Conservation (phyloP, 2,888 invertebrate species). For the Harpalus rubripes region DNA sequence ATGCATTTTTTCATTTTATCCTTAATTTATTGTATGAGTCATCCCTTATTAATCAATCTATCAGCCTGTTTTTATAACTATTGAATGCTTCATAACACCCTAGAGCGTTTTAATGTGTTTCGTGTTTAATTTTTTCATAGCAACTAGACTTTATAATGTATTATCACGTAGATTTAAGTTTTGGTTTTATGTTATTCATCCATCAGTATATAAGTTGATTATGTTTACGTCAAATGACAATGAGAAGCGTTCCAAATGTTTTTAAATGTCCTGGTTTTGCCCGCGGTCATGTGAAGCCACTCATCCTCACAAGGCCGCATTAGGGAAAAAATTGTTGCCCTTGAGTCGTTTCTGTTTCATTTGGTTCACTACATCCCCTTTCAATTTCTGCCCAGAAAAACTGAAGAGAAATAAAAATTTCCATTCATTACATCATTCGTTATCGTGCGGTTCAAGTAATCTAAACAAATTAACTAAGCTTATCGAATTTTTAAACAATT, state of each 20-base stretch:
- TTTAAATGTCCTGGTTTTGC: conserved; percentile 68
- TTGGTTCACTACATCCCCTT: conserved; percentile 14
- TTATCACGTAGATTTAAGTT: too few species aligned
- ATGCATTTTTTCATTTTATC: conserved; percentile 59
- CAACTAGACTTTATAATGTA: conserved; percentile 56
- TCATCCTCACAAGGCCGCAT: conserved; percentile 50
- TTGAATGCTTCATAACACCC: background rate
- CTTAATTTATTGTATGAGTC: background rate
- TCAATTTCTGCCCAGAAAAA: background rate
- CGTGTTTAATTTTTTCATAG: conserved; percentile 50
- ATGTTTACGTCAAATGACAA: conserved; percentile 62
- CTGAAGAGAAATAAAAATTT: background rate
- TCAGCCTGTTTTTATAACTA: background rate
- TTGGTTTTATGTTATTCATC: conserved; percentile 29
- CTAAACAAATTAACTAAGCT: conserved; percentile 9
- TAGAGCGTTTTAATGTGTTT: conserved; percentile 1
- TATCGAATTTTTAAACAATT: conserved; percentile 9
- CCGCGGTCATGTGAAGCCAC: conserved; percentile 67
- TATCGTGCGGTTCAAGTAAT: background rate
- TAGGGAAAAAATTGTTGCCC: conserved; percentile 7
- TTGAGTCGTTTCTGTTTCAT: background rate
- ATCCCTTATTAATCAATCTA: background rate
- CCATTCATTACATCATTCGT: conserved; percentile 15
- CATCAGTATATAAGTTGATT: conserved; percentile 31
- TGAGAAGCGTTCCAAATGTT: conserved; percentile 58